Conservation (phyloP, 1,140 invertebrate genomes). For the Scaptomyza hsui region DNA sequence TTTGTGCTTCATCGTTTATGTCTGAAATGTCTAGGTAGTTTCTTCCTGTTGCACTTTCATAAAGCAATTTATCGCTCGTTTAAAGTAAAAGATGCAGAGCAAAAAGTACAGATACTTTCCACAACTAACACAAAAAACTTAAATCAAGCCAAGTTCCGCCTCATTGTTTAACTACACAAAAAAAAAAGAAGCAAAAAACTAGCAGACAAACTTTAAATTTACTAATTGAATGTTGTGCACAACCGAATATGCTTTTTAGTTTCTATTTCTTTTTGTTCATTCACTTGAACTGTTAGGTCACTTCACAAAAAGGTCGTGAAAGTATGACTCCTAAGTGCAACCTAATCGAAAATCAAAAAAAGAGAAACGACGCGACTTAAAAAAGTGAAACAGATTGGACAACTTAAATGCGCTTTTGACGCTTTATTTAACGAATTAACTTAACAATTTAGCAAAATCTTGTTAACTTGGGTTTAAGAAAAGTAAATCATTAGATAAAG, state of each 20-base stretch:
- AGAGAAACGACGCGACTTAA: conserved; percentile 54
- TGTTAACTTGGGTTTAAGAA: neutral
- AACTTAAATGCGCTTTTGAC: conserved; percentile 1
- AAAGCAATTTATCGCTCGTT: conserved; percentile 68
- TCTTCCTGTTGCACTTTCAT: conserved; percentile 60
- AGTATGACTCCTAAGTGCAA: conserved; percentile 39
- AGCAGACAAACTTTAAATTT: conserved; percentile 70
- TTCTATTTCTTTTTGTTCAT: conserved; percentile 32
- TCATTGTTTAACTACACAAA: conserved; percentile 62
- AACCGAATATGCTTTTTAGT: conserved; percentile 28
- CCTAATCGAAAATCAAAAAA: conserved; percentile 73
- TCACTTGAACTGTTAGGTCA: conserved; percentile 63
- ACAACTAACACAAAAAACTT: conserved; percentile 52
- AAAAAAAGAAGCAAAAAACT: conserved; percentile 20
- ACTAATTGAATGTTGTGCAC: conserved; percentile 76
- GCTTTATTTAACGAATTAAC: neutral
- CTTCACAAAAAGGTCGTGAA: conserved; percentile 57
- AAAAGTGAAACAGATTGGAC: conserved; percentile 10
- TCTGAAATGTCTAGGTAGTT: conserved; percentile 7
- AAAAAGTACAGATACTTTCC: conserved; percentile 61
- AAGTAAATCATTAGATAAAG: neutral
- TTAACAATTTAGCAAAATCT: neutral
- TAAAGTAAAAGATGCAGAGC: conserved; percentile 18
- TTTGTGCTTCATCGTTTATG: conserved; percentile 2
- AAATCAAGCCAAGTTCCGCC: conserved; percentile 72